Evolutionary conservation across 2,888 invertebrate genomes (phyloP), one percentile per base, ranked within the genome.

Genomic region (Ormyrus pomaceus): DNA sequence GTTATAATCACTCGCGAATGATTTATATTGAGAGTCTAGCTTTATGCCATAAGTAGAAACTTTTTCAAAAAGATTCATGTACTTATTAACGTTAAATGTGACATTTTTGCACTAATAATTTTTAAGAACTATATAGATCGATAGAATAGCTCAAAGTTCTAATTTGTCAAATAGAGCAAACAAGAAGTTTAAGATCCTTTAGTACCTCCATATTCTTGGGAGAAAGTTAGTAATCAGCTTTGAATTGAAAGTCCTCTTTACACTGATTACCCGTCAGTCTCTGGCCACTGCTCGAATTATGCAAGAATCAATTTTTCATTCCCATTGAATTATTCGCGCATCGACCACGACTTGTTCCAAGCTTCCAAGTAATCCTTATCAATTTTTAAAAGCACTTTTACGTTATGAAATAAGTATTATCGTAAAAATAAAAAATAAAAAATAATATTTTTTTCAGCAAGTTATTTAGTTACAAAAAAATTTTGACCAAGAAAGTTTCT

Each of bases 251-350:
- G 13, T 48, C 56, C 59, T 77, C 45, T 62, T 71, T 58, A 11
- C 51, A 19, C n/a, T 34, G 51, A 71, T 65, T 56, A 70, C n/a
- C 13, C n/a, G 51, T 13, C 55, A 64, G 51, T 58, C 66, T 78
- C 68, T 66, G 53, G 10, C 53, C 61, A 68, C 73, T 79, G 55
- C 73, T 56, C 48, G 73, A 79, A 34, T 53, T 56, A 45, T n/a
- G n/a, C 46, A 11, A 64, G 62, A 75, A 79, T 75, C 65, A 75
- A 79, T 70, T 75, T 74, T 74, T 75, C 51, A 79, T 79, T 75
- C 46, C 46, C 8, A 53, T 11, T 70, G 51, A 75, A 75, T 75
- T 70, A 75, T 69, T 65, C 53, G 11, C 11, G 59, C n/a, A 8
- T 58, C 73, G 62, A 66, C 5, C 11, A 5, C 45, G 13, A 53